A percentile compares a stretch with the other conserved stretches of the same genome.
These are phyloP conservation scores for Tragulus kanchil DNA, from an alignment of 2,113 vertebrate species.

Conservation along the genomic window DNA sequence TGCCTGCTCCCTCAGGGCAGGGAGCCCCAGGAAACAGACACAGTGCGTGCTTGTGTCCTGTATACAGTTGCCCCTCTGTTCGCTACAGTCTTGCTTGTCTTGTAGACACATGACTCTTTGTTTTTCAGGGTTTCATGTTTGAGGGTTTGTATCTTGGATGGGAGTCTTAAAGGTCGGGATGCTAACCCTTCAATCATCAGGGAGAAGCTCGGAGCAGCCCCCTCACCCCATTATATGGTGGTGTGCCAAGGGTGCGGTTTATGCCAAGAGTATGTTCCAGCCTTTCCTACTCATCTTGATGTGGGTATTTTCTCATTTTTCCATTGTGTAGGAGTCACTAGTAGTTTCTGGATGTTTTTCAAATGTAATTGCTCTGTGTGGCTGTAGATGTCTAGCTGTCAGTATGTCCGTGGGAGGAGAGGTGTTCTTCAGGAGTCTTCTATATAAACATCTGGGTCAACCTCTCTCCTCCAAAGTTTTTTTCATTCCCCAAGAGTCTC, in stretches of 20 bases:
- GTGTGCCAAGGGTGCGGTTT: background rate
- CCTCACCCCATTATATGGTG: no score
- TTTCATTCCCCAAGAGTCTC: background rate
- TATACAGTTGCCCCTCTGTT: background rate
- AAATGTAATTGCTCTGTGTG: background rate
- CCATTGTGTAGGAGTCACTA: background rate
- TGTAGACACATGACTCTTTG: background rate
- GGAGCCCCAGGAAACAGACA: background rate
- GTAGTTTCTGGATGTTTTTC: background rate
- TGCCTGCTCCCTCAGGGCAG: background rate
- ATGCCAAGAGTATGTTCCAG: background rate
- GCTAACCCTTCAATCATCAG: background rate
- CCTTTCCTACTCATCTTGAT: background rate
- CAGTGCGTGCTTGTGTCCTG: background rate
- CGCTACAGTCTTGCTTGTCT: background rate
- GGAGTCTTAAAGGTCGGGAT: background rate
- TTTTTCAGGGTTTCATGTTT: background rate
- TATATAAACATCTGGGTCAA: background rate
- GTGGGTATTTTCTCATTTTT: background rate
- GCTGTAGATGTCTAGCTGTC: background rate
- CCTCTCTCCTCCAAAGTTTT: background rate
- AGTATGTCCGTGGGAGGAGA: background rate
- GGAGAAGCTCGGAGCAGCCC: background rate
- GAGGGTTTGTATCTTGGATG: background rate
- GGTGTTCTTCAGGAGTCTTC: background rate